phyloP scores from a whole-genome alignment of 53 echinoderm and acorn worm genomes.

The Paracentrotus lividus region DNA sequence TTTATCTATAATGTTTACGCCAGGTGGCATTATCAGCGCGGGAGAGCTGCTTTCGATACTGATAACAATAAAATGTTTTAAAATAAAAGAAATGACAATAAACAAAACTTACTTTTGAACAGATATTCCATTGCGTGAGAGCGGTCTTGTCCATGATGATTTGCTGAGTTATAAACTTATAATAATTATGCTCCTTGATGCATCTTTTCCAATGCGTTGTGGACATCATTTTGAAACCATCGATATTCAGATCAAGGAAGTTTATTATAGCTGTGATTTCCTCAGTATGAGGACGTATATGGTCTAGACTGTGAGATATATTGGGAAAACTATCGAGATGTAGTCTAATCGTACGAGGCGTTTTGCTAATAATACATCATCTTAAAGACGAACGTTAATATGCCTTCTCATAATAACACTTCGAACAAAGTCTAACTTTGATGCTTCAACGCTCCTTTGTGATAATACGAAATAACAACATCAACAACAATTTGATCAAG shows the following conservation, averaged over 20 bases:
- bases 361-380: too few relatives aligned
- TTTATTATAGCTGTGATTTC: not conserved
- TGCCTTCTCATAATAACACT: too few relatives aligned
- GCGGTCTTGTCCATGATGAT: not conserved
- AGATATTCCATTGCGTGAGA: not conserved
- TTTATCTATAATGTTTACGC: too few relatives aligned
- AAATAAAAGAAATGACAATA: not conserved
- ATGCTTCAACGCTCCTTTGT: too few relatives aligned
- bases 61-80: not conserved
- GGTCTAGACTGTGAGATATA: not conserved
- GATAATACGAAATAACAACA: too few relatives aligned
- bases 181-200: not conserved
- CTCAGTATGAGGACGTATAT: not conserved
- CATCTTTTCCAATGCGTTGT: not conserved
- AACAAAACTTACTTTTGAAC: not conserved
- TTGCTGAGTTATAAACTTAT: not conserved
- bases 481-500: too few relatives aligned
- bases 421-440: too few relatives aligned
- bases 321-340: not conserved
- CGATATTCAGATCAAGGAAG: not conserved
- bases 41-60: not conserved
- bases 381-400: too few relatives aligned
- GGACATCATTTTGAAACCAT: not conserved
- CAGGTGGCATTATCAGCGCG: too few relatives aligned
- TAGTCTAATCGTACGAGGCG: not conserved